phyloP scores from a whole-genome alignment of 2,888 invertebrate genomes.

The Caenorhabditis plicata region DNA sequence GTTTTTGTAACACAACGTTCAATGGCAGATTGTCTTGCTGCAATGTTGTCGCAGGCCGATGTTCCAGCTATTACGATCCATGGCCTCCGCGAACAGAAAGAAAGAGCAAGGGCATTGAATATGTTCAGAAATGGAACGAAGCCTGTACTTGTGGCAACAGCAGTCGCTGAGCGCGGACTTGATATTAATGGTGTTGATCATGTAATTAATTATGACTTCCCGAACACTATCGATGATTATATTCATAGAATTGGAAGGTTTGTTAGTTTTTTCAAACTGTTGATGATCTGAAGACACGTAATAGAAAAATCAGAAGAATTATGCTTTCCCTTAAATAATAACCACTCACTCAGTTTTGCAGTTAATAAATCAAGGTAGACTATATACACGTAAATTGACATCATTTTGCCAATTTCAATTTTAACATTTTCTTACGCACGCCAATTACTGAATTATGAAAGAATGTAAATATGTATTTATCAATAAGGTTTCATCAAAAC shows the following conservation, averaged over 20 bases:
- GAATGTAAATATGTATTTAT: no score
- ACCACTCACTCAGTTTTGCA: no score
- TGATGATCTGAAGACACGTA: no score
- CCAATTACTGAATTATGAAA: no score
- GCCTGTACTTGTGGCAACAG: conserved; percentile 80
- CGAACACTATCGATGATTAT: conserved; percentile 68
- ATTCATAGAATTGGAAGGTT: conserved; percentile 69
- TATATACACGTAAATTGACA: no score
- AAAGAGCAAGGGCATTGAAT: conserved; percentile 75
- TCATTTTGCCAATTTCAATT: no score
- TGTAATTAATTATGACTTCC: conserved; percentile 69
- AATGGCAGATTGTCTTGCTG: conserved; percentile 85
- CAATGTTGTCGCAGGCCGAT: conserved; percentile 78
- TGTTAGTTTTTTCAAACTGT: no score
- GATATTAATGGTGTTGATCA: conserved; percentile 67
- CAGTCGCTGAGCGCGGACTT: conserved; percentile 84
- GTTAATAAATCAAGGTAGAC: no score
- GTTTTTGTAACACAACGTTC: conserved; percentile 90
- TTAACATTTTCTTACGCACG: no score
- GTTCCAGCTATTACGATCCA: conserved; percentile 77
- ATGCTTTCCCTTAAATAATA: no score
- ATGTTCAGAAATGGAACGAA: conserved; percentile 73
- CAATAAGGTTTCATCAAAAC: conserved; percentile 1
- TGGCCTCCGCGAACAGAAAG: conserved; percentile 70
- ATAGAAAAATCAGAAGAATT: no score